Evolutionary conservation across 2,888 invertebrate species (phyloP).

Genomic region (Acleris literana): DNA sequence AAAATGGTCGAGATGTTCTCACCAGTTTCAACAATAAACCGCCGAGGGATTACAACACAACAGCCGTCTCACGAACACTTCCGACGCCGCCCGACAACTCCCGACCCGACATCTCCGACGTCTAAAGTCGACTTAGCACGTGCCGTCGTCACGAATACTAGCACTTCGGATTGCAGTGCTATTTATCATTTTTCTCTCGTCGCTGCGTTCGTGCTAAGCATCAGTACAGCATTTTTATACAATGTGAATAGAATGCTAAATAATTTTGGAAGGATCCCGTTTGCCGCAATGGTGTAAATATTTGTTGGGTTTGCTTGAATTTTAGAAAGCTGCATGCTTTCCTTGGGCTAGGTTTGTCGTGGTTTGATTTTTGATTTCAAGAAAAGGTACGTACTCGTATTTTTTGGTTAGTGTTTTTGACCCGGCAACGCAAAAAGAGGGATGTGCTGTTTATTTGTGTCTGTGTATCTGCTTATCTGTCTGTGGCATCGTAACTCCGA

Average conservation of each 20-base stretch:
- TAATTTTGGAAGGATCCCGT: not conserved
- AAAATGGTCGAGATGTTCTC: not conserved
- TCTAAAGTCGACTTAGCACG: conserved; percentile 16
- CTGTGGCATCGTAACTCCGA: no score
- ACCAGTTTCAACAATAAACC: not conserved
- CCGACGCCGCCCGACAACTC: no score
- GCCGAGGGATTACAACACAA: conserved; percentile 2
- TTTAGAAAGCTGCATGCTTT: not conserved
- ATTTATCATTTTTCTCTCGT: conserved; percentile 29
- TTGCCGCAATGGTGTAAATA: conserved; percentile 8
- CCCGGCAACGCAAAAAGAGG: no score
- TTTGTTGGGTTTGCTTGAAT: not conserved
- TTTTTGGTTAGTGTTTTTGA: no score
- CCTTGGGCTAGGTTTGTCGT: not conserved
- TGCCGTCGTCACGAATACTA: conserved; percentile 21
- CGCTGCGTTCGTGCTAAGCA: conserved; percentile 24
- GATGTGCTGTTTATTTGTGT: no score
- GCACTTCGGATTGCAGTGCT: conserved; percentile 28
- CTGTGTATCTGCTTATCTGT: no score
- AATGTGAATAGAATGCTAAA: conserved; percentile 8
- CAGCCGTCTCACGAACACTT: no score
- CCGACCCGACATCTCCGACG: not conserved
- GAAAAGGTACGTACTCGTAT: no score
- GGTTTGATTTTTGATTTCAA: no score
- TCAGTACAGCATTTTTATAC: conserved; percentile 21